phyloP scores from a whole-genome alignment of 2,888 invertebrate genomes.

The Mythimna albipuncta region DNA sequence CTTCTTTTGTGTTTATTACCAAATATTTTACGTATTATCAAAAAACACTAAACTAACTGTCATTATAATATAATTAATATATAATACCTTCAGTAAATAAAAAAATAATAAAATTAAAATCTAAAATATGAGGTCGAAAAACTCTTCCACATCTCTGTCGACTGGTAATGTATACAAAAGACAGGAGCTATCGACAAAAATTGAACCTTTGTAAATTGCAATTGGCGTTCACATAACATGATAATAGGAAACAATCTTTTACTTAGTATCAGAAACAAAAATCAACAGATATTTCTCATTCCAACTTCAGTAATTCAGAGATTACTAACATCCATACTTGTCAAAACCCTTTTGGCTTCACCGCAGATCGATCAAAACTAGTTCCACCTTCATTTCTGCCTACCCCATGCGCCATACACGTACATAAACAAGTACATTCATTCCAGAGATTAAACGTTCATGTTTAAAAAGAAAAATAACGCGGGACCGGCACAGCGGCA shows the following conservation, averaged over 20 bases:
- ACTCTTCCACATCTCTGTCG: no score
- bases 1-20: no score
- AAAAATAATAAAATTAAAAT: no score
- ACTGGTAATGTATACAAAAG: no score
- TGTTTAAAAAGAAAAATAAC: constrained; percentile 69
- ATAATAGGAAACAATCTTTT: background rate
- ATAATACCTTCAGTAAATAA: no score
- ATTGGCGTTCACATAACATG: background rate
- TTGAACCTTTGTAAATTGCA: no score
- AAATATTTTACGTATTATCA: no score
- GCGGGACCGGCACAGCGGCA: constrained; percentile 64
- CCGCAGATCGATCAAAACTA: constrained; percentile 62
- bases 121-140: no score
- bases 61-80: no score
- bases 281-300: constrained; percentile 26
- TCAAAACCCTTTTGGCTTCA: constrained; percentile 53
- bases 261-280: constrained; percentile 15
- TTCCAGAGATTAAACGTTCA: constrained; percentile 66
- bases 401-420: constrained; percentile 57
- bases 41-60: no score
- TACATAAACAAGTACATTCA: constrained; percentile 68
- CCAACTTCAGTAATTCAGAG: constrained; percentile 27
- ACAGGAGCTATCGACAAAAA: background rate
- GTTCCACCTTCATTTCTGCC: constrained; percentile 54
- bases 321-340: constrained; percentile 50